Conservation (phyloP, 2,888 invertebrate species). For the Monopis laevigella region DNA sequence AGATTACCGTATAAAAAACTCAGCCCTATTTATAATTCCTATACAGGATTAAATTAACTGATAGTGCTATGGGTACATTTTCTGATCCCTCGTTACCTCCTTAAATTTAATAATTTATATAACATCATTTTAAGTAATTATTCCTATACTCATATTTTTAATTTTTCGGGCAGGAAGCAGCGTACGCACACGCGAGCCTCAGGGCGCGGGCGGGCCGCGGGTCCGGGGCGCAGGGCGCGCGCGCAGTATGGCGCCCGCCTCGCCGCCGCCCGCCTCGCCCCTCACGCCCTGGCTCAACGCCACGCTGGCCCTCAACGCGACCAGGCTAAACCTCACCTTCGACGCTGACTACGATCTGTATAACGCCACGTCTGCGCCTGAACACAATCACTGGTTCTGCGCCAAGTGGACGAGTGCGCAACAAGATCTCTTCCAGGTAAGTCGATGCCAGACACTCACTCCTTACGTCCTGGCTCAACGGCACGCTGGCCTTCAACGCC, state of each 20-base stretch:
- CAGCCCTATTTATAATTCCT: too few relatives aligned
- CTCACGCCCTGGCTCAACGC: constrained; percentile 57
- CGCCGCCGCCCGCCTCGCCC: constrained; percentile 50
- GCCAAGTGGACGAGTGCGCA: constrained; percentile 84
- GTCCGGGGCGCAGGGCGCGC: constrained; percentile 39
- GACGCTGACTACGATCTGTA: constrained; percentile 61
- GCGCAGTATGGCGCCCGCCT: constrained; percentile 52
- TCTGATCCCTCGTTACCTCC: too few relatives aligned
- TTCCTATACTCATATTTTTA: too few relatives aligned
- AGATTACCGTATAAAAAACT: too few relatives aligned
- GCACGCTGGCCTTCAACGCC: constrained; percentile 63
- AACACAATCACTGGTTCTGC: constrained; percentile 67
- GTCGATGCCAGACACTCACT: too few relatives aligned
- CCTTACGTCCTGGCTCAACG: constrained; percentile 55
- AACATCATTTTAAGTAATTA: too few relatives aligned
- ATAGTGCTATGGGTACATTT: too few relatives aligned
- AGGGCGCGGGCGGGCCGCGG: constrained; percentile 32
- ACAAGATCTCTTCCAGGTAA: constrained; percentile 78
- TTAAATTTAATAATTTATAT: too few relatives aligned
- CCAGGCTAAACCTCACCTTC: constrained; percentile 61
- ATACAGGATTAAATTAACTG: too few relatives aligned
- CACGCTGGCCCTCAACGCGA: constrained; percentile 62
- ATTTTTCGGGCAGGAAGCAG: constrained; percentile 6
- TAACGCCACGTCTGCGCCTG: constrained; percentile 43
- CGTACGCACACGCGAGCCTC: constrained; percentile 24